These are phyloP conservation scores for Drosophila gunungcola DNA, from an alignment of 1,140 invertebrate species.

Conservation along the genomic window DNA sequence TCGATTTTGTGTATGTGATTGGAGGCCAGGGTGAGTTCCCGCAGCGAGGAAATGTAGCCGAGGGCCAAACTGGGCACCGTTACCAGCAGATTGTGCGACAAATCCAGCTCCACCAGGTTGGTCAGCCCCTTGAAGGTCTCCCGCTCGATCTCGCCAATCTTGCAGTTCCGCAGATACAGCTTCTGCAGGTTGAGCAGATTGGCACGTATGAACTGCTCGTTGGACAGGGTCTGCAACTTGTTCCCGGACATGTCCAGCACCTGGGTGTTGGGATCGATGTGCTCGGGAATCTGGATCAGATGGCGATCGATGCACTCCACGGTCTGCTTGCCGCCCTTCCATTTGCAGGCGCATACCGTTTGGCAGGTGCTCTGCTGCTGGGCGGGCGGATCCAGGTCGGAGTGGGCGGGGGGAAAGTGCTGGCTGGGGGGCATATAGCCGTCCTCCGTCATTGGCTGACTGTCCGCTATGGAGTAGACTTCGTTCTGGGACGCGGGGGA, in stretches of 20 bases:
- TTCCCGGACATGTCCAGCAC: conserved; percentile 95
- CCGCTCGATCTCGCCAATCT: conserved; percentile 93
- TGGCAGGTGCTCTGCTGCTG: conserved; percentile 87
- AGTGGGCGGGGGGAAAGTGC: conserved; percentile 19
- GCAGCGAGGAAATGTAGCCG: conserved; percentile 90
- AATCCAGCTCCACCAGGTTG: conserved; percentile 94
- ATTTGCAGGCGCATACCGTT: conserved; percentile 93
- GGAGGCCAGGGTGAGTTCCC: conserved; percentile 91
- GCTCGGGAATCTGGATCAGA: conserved; percentile 92
- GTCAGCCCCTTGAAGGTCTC: conserved; percentile 92
- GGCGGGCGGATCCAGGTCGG: conserved; percentile 46
- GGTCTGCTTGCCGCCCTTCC: conserved; percentile 96
- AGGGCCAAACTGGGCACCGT: conserved; percentile 92
- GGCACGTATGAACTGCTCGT: conserved; percentile 91
- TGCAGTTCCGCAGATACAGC: conserved; percentile 92
- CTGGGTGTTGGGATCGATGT: conserved; percentile 94
- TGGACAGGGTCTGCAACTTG: conserved; percentile 92
- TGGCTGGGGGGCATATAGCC: conserved; percentile 56
- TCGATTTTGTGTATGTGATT: conserved; percentile 93
- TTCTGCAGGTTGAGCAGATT: conserved; percentile 94
- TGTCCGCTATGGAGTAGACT: conserved; percentile 75
- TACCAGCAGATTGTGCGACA: conserved; percentile 92
- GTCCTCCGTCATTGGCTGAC: conserved; percentile 79
- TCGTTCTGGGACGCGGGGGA: conserved; percentile 60
- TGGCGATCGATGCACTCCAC: conserved; percentile 94